Evolutionary conservation across 2,797 vertebrate genomes (phyloP), one percentile per base, ranked within the genome.

Genomic region (Tolypeutes matacus): DNA sequence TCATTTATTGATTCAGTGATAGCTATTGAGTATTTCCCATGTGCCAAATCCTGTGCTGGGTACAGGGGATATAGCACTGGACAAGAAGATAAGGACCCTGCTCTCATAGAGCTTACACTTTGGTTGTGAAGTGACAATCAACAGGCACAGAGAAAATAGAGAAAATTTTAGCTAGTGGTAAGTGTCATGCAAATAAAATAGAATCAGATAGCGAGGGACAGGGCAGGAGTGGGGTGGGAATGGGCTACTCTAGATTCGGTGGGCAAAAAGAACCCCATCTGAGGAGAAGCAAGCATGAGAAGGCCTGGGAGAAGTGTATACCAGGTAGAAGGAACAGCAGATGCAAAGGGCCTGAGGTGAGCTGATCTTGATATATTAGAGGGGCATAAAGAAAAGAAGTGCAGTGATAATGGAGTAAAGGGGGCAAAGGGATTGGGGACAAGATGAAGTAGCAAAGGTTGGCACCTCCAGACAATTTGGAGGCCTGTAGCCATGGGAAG

Each of bases 271-370:
- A 86, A 34, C 34, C 18, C 67, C 65, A 25, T 69, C n/a, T 39
- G 58, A 42, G 12, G 73, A 85, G 36, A 56, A 25, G 42, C n/a
- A 51, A 60, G 31, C 36, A 18, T 1, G 15, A 70, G 81, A 75
- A 31, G 58, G 89, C 53, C 78, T 84, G 80, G 80, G 60, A 91
- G 88, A 42, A 64, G 21, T 42, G 23, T 8, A 0, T 18, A 31
- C 25, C 39, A 60, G 62, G 62, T 34, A 62, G 29, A 20, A 62
- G 53, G 29, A 20, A 42, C 0, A 2, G 60, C 39, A 42, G 39
- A 23, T 69, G 58, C n/a, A 82, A 92, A 96, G 31, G 81, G 58
- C 94, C 67, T 77, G 83, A n/a, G 64, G 78, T 60, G 69, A 82
- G 69, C 4, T 58, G 67, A 65, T 21, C 29, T 62, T 67, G 46